Base-by-base conservation (phyloP, 2,113 vertebrate genomes). In the Eurypyga helias region DNA sequence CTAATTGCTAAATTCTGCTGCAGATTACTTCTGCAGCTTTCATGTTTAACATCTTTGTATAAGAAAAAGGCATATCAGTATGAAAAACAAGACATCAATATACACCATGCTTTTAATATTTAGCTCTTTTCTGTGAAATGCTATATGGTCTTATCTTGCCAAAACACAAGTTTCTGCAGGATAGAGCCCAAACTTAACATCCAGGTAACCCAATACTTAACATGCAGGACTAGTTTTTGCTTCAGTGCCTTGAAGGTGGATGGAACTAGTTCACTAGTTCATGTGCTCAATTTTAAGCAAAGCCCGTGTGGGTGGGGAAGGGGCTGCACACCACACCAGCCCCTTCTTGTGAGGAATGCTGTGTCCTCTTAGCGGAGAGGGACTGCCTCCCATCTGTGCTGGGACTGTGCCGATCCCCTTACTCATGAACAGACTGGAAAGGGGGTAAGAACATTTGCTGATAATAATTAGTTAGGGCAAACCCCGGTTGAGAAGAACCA, bases 281-380 rank as follows among this genome's bases (percentile, higher is more conserved):
- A 46, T 3, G 10, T 14, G n/a, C n/a, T 29, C 26, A 49, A 55
- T 48, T 73, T 69, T 41, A 66, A 78, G 46, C 24, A 75, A 7
- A 79, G 36, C 26, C 33, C 3, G 0, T 11, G 9, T 11, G 9
- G 7, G 11, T 51, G 8, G 1, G 46, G 36, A 89, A 6, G 2
- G 13, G 11, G 2, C 23, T 79, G 17, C 9, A 26, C 19, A 84
- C 7, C 25, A 57, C 21, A 69, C 1, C 4, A 67, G 18, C 48
- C 20, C 13, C 2, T 65, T 48, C 45, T 18, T 38, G 7, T 26
- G 18, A 83, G 14, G 85, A 93, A 54, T 15, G 15, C 28, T 64
- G 14, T 8, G 4, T 60, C 77, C 20, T 61, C 29, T 8, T 4
- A 48, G 11, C 6, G 5, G 33, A 78, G 17, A 89, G 18, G 26